Evolutionary conservation across 2,888 invertebrate genomes (phyloP), one percentile per base, ranked within the genome.

Genomic region (Apamea sordens): DNA sequence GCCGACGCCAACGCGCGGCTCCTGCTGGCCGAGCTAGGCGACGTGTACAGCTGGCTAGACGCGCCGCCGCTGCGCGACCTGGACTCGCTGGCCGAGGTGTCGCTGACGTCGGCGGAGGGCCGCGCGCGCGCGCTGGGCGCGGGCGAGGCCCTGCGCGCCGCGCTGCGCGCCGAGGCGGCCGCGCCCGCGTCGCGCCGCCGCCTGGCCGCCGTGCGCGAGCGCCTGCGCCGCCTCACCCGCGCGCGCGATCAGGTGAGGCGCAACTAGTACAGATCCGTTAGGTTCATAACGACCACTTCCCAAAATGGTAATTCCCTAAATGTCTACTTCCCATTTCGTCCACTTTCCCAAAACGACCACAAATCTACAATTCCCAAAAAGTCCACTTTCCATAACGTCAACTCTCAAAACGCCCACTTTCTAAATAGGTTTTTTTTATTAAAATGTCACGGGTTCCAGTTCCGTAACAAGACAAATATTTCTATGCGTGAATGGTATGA

Each of bases 1-100:
- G 98, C 98, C 65, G 99, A 98, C 95, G 97, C 97, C 90, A 99
- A 99, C 95, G 99, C 99, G 93, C 98, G 98, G 86, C 97, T 98
- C 87, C 96, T 99, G 82, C 97, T 98, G 89, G 97, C 97, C 82
- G 98, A 99, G 93, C 97, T 99, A 24, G 98, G 98, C 89, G 98
- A 97, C 2, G 76, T 96, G 50, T 94, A 92, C 90, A 85, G 82
- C 47, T 95, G 95, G 96, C 93, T 96, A 56, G 96, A 96, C 86
- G 92, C 94, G 81, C 93, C 95, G 81, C 92, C 94, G 83, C 90
- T 95, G 73, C 90, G 90, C 7, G 94, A 94, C 75, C 91, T 95
- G n/a, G 96, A 95, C 87, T 86, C 92, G 24, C 89, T 94, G 44
- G 87, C 92, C 0, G 95, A 95, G 91, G 90, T 92, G 77, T 92